Evolutionary conservation across 1,140 invertebrate species (phyloP), one percentile per base, ranked within the genome.

Genomic region (Chrysopa pallens): DNA sequence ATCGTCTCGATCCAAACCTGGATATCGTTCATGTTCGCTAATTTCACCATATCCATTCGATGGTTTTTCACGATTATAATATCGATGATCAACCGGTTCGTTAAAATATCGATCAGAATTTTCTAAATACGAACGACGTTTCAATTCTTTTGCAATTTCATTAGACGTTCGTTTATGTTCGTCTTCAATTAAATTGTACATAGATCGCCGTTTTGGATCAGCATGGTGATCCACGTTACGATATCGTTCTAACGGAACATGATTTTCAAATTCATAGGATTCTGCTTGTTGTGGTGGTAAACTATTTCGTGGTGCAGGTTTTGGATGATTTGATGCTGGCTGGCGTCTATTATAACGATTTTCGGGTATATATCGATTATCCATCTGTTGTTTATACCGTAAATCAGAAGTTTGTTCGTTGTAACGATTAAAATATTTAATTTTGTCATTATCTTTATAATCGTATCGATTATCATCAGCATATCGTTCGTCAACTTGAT

Each of bases 141-240:
- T 66, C 39, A 65, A 54, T 45, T 65, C 63, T 42, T 60, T 60
- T 6, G 61, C 64, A 28, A 68, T 58, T 52, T 62, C 59, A 40
- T 56, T 57, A 1, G 60, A 65, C 43, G 53, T 60, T 38, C 54
- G 51, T 44, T 54, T 53, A 44, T 60, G 58, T 42, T 63, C 62
- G 31, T 63, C 60, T 49, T 62, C 60, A 15, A 61, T 52, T 28
- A 60, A 46, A 42, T 59, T 59, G 37, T 61, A 61, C 57, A 62
- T 58, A 7, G 61, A 61, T 28, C 59, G 45, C 29, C 59, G 44
- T 44, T 63, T 62, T 3, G 52, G 48, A 39, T 59, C 56, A 2
- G 4, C n/a, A 11, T 33, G 31, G 36, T 60, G 59, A 6, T 60
- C 58, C 2, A 49, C 50, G 38, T 50, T 54, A n/a, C 59, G 44